Conservation (phyloP, 2,888 invertebrate genomes). For the Ctena decussata region DNA sequence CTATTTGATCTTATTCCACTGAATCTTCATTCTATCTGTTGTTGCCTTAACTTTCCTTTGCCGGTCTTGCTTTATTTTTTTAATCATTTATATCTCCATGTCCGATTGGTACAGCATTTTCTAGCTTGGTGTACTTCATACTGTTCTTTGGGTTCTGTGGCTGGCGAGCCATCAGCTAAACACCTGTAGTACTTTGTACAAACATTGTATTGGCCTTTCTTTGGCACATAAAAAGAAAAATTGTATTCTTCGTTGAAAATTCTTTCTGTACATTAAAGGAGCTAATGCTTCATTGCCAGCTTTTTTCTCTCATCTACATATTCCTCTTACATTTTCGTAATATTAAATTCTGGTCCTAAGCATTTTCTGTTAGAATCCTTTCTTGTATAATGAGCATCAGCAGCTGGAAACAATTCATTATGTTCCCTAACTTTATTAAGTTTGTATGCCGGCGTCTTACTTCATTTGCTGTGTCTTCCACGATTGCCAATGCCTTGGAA, state of each 20-base stretch:
- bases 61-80: neutral
- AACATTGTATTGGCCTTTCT: slow-evolving; percentile 53
- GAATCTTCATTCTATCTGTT: neutral
- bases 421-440: slow-evolving; percentile 31
- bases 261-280: slow-evolving; percentile 29
- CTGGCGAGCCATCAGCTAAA: neutral
- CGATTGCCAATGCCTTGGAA: slow-evolving; percentile 28
- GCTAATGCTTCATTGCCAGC: slow-evolving; percentile 22
- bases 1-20: slow-evolving; percentile 28
- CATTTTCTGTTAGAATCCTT: slow-evolving; percentile 37
- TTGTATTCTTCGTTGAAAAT: slow-evolving; percentile 43
- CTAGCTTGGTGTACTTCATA: slow-evolving; percentile 26
- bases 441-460: slow-evolving; percentile 21
- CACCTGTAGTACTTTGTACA: slow-evolving; percentile 42
- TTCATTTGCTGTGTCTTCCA: slow-evolving; percentile 35
- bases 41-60: neutral
- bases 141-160: neutral
- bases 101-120: slow-evolving; percentile 31
- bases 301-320: slow-evolving; percentile 31
- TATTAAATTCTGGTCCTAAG: slow-evolving; percentile 39
- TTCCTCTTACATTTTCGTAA: slow-evolving; percentile 40
- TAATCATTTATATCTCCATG: slow-evolving; percentile 21
- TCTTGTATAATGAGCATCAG: slow-evolving; percentile 53
- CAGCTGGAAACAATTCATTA: slow-evolving; percentile 54
- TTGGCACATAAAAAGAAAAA: slow-evolving; percentile 52